These are phyloP conservation scores for Chironomus tentans DNA, from an alignment of 2,888 invertebrate species.

Conservation along the genomic window DNA sequence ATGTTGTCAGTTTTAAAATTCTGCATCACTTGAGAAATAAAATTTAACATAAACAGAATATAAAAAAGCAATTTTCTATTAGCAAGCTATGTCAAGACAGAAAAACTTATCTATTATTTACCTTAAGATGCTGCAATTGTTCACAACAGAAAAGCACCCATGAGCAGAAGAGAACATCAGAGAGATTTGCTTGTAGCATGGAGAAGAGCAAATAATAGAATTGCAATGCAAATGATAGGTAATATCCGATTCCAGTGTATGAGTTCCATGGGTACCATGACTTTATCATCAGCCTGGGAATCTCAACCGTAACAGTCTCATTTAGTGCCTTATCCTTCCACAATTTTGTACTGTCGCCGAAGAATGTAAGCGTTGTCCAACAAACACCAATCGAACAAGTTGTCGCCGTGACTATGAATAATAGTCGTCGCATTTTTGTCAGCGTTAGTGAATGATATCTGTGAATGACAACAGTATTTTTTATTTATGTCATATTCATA, in stretches of 20 bases:
- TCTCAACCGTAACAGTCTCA: constrained; percentile 55
- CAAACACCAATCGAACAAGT: constrained; percentile 56
- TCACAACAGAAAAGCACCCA: constrained; percentile 81
- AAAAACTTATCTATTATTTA: not conserved
- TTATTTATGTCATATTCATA: not conserved
- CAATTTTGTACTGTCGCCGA: constrained; percentile 64
- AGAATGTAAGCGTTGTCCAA: constrained; percentile 72
- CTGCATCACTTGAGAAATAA: too few species aligned
- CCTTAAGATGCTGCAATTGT: constrained; percentile 71
- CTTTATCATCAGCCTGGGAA: constrained; percentile 63
- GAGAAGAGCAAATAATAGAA: constrained; percentile 59
- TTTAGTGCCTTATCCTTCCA: constrained; percentile 60
- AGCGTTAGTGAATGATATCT: constrained; percentile 62
- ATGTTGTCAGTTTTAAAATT: too few species aligned
- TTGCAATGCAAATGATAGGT: constrained; percentile 51
- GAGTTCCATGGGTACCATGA: constrained; percentile 74
- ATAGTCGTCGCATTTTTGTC: constrained; percentile 63
- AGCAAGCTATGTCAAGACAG: too few species aligned
- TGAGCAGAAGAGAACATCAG: constrained; percentile 72
- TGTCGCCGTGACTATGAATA: constrained; percentile 55
- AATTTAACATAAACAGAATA: too few species aligned
- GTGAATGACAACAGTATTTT: constrained; percentile 30
- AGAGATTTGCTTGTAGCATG: constrained; percentile 51
- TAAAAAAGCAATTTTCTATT: too few species aligned
- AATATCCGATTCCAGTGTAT: constrained; percentile 55